Percentiles rank a stretch among this genome's conserved stretches.
phyloP scores from a whole-genome alignment of 2,113 vertebrate genomes.

The Cynoglossus semilaevis region DNA sequence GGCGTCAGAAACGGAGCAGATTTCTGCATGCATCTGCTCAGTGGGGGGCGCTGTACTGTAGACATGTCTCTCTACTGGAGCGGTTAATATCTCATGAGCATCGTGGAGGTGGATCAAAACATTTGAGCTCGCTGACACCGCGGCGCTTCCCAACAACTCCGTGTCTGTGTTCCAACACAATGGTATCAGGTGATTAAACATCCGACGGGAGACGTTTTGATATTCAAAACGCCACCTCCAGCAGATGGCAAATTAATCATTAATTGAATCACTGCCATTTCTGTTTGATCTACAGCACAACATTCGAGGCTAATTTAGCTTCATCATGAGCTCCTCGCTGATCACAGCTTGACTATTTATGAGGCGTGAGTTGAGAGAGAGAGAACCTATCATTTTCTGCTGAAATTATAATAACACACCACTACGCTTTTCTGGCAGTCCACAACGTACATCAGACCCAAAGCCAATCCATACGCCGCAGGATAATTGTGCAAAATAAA shows the following conservation, averaged over 20 bases:
- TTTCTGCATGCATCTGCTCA: slow-evolving; percentile 40
- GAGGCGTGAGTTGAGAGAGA: slow-evolving; percentile 4
- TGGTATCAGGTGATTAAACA: slow-evolving; percentile 75
- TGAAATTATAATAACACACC: slow-evolving; percentile 55
- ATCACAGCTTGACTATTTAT: slow-evolving; percentile 59
- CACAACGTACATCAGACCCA: slow-evolving; percentile 36
- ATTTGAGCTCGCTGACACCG: slow-evolving; percentile 50
- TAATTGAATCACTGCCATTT: slow-evolving; percentile 67
- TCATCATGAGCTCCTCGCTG: slow-evolving; percentile 29
- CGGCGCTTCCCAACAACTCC: slow-evolving; percentile 54
- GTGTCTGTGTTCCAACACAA: slow-evolving; percentile 69
- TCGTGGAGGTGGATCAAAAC: slow-evolving; percentile 65
- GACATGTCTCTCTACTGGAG: slow-evolving; percentile 38
- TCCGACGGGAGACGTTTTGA: slow-evolving; percentile 66
- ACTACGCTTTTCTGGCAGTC: slow-evolving; percentile 40
- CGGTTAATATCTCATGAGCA: slow-evolving; percentile 56
- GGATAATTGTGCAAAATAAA: slow-evolving; percentile 50
- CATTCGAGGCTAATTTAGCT: slow-evolving; percentile 51
- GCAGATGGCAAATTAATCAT: slow-evolving; percentile 77
- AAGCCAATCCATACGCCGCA: slow-evolving; percentile 38
- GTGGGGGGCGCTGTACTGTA: slow-evolving; percentile 16
- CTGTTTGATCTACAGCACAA: slow-evolving; percentile 55
- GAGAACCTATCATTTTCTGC: slow-evolving; percentile 59
- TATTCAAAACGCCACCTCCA: slow-evolving; percentile 66
- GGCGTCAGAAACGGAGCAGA: slow-evolving; percentile 35